Evolutionary conservation across 2,888 invertebrate genomes (phyloP).

Genomic region (Pollenia griseotomentosa): DNA sequence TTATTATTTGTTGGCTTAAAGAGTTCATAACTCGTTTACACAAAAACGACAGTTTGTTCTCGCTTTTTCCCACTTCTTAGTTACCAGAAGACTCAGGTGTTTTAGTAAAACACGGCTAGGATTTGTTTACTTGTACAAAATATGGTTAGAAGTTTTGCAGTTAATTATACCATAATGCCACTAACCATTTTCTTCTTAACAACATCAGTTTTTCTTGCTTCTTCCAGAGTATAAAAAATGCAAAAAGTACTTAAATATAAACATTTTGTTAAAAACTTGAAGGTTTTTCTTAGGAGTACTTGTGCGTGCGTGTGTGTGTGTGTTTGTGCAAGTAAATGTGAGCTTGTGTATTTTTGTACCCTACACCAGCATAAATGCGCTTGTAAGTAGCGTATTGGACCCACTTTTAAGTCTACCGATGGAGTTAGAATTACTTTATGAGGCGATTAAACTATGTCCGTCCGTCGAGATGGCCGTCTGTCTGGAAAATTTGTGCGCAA

Average conservation of each 20-base stretch:
- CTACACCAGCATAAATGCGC: too few species aligned
- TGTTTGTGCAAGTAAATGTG: background rate
- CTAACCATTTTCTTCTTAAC: conserved; percentile 54
- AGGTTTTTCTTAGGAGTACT: background rate
- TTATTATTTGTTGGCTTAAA: conserved; percentile 50
- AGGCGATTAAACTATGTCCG: too few species aligned
- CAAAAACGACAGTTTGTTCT: conserved; percentile 35
- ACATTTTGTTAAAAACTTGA: conserved; percentile 24
- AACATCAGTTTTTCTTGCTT: background rate
- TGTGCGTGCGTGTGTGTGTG: background rate
- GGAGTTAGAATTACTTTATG: too few species aligned
- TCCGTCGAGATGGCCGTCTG: too few species aligned
- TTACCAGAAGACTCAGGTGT: conserved; percentile 65
- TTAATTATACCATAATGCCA: conserved; percentile 72
- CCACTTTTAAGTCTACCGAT: too few species aligned
- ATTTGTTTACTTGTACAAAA: conserved; percentile 66
- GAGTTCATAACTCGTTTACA: conserved; percentile 64
- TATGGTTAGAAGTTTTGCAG: conserved; percentile 70
- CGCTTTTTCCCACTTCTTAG: background rate
- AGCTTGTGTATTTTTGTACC: background rate
- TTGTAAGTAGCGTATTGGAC: too few species aligned
- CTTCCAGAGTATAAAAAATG: background rate
- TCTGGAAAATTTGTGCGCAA: too few species aligned
- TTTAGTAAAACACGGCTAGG: conserved; percentile 59
- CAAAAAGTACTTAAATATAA: conserved; percentile 10